Evolutionary conservation across 1,140 invertebrate species (phyloP).

Genomic region (Scaptodrosophila lebanonensis): DNA sequence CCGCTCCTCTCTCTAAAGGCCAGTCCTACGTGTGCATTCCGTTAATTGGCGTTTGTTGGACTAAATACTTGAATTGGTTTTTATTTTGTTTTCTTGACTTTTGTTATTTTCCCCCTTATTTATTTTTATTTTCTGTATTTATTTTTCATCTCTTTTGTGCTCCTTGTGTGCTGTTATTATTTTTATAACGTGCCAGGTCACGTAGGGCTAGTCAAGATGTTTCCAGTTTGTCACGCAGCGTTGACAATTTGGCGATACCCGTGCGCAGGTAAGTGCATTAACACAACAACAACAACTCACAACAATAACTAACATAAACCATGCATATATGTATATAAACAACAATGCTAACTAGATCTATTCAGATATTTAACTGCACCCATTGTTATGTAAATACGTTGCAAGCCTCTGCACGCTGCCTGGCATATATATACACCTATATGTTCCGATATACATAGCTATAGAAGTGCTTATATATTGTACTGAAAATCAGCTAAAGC

Average conservation of each 20-base stretch:
- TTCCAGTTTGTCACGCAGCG: conserved; percentile 81
- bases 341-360: conserved; percentile 25
- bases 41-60: conserved; percentile 32
- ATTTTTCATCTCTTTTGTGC: conserved; percentile 42
- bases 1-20: too few relatives aligned
- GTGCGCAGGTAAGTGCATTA: conserved; percentile 76
- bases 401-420: conserved; percentile 13
- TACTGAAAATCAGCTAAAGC: conserved; percentile 20
- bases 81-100: conserved; percentile 30
- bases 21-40: conserved; percentile 43
- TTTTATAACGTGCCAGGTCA: conserved; percentile 80
- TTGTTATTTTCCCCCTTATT: conserved; percentile 17
- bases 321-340: conserved; percentile 6
- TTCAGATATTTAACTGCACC: conserved; percentile 6
- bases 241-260: conserved; percentile 78
- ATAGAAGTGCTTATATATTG: too few relatives aligned
- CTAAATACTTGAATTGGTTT: neutral
- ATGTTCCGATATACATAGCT: conserved; percentile 3
- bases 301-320: conserved; percentile 28
- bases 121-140: conserved; percentile 43
- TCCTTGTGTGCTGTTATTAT: conserved; percentile 74
- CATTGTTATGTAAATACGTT: neutral
- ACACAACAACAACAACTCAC: too few relatives aligned
- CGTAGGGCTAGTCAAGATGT: conserved; percentile 88
- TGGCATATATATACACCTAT: conserved; percentile 3